Evolutionary conservation across 2,113 vertebrate species (phyloP).

Genomic region (Sarotherodon lohbergeri): DNA sequence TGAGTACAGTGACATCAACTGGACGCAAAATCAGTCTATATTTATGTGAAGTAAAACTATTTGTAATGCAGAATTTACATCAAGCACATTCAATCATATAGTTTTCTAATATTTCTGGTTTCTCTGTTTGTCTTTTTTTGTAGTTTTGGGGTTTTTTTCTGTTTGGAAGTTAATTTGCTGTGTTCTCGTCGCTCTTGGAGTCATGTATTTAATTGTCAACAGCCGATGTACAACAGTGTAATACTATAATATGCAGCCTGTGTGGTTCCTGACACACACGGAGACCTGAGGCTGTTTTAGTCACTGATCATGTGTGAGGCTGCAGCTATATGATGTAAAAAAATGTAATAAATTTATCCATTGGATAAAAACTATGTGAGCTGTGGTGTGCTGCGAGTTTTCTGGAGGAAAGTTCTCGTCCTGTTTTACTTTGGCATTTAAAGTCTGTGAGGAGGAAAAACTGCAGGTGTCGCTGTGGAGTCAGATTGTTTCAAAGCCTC

Average conservation of each 20-base stretch:
- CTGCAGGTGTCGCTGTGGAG: too few relatives aligned
- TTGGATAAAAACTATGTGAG: background rate
- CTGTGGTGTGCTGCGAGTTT: background rate
- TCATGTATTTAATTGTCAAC: background rate
- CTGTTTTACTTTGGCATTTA: background rate
- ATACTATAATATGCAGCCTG: background rate
- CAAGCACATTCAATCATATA: slow-evolving; percentile 66
- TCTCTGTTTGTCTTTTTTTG: slow-evolving; percentile 34
- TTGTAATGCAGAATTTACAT: slow-evolving; percentile 62
- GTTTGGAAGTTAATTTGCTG: slow-evolving; percentile 5
- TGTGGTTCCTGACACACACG: background rate
- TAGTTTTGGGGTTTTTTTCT: slow-evolving; percentile 1
- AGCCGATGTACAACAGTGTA: background rate
- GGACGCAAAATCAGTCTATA: slow-evolving; percentile 16
- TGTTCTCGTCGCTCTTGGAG: slow-evolving; percentile 7
- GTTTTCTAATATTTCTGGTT: slow-evolving; percentile 63
- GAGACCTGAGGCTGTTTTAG: background rate
- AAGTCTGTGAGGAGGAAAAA: background rate
- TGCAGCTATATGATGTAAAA: background rate
- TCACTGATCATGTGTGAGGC: background rate
- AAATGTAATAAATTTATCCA: slow-evolving; percentile 15
- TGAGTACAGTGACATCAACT: background rate
- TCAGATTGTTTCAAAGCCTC: accelerated
- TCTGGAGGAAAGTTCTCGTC: background rate
- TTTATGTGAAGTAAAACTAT: slow-evolving; percentile 33